Evolutionary conservation across 2,113 vertebrate genomes (phyloP).

Genomic region (Eudorcas thomsonii): DNA sequence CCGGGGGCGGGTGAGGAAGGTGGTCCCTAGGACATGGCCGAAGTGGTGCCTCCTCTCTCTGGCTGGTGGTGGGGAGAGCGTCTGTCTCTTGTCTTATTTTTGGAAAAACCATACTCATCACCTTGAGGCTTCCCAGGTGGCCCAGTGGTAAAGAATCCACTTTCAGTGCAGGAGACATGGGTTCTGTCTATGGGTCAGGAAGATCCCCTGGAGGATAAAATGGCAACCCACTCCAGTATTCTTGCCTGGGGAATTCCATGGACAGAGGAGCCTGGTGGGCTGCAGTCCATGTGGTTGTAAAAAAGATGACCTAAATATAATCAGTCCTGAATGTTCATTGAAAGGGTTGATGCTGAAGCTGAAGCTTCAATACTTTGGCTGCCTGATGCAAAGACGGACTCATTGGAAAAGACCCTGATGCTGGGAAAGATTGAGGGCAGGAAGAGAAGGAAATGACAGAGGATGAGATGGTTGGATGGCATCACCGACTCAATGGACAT

Average conservation of each 20-base stretch:
- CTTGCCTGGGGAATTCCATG: not conserved
- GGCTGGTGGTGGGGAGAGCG: not conserved
- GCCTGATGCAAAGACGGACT: not conserved
- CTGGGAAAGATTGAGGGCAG: not conserved
- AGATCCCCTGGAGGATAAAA: not conserved
- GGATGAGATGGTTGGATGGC: no score
- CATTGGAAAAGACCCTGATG: not conserved
- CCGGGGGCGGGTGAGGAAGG: fast-evolving
- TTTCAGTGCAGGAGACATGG: not conserved
- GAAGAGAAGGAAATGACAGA: not conserved
- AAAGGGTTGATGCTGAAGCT: not conserved
- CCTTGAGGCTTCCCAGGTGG: not conserved
- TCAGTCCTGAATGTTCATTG: not conserved
- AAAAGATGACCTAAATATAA: not conserved
- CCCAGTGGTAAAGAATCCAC: not conserved
- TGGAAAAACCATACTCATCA: not conserved
- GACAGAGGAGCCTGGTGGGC: not conserved
- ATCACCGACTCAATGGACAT: not conserved
- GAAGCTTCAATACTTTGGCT: not conserved
- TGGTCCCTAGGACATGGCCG: fast-evolving
- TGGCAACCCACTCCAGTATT: not conserved
- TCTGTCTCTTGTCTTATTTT: not conserved
- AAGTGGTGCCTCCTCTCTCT: not conserved
- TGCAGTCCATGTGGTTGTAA: not conserved
- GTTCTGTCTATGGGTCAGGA: not conserved